Conservation (phyloP, 2,797 vertebrate genomes). For the Enteromius trimaculatus region DNA sequence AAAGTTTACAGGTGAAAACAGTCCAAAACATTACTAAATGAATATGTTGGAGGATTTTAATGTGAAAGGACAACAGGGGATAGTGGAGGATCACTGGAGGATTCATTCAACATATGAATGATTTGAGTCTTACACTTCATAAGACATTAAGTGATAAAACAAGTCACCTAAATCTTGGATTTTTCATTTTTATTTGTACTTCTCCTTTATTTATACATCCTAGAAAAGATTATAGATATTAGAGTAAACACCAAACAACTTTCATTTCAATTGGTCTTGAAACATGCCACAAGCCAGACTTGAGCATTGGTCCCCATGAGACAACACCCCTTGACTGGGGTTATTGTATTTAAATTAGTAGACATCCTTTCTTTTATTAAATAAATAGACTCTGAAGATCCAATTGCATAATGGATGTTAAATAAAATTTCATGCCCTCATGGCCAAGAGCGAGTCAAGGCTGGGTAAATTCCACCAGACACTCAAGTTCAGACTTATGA, state of each 20-base stretch:
- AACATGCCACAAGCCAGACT: background rate
- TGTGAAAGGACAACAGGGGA: background rate
- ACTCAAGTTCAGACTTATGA: background rate
- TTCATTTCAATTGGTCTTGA: background rate
- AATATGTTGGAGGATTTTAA: background rate
- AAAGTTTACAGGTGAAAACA: background rate
- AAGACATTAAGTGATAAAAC: background rate
- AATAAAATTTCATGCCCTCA: background rate
- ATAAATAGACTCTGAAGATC: background rate
- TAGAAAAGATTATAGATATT: background rate
- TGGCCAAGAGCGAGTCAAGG: background rate
- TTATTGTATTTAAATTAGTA: conserved; percentile 7
- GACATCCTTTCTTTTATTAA: conserved; percentile 1
- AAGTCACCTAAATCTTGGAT: background rate
- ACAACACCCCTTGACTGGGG: background rate
- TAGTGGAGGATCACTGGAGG: no score
- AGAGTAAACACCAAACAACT: conserved; percentile 7
- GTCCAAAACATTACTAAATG: background rate
- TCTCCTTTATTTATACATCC: background rate
- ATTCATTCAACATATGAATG: background rate
- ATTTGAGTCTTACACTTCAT: background rate
- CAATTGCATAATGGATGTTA: background rate
- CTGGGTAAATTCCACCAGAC: background rate
- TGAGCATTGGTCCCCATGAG: background rate
- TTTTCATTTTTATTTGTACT: background rate